Conservation (phyloP, 1,140 invertebrate species). For the Eufriesea mexicana region DNA sequence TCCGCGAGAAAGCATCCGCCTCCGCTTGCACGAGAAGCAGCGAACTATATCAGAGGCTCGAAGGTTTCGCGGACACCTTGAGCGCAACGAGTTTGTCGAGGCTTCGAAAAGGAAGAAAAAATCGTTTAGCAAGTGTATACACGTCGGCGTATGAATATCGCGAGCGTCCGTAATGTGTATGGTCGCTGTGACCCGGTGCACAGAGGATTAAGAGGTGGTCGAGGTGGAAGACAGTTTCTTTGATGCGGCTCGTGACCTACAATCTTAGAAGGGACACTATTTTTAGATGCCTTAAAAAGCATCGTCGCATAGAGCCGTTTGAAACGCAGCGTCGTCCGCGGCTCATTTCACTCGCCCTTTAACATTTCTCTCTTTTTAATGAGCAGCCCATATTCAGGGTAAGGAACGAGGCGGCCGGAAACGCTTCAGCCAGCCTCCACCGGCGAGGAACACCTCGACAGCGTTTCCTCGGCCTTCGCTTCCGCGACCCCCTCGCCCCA, state of each 20-base stretch:
- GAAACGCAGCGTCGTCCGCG: slow-evolving; percentile 11
- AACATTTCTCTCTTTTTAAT: slow-evolving; percentile 52
- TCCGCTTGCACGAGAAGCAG: neutral
- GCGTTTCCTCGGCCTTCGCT: neutral
- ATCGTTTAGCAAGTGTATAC: slow-evolving; percentile 46
- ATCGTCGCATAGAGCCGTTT: slow-evolving; percentile 41
- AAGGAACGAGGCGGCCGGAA: neutral
- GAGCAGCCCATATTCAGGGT: slow-evolving; percentile 37
- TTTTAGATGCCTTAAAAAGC: slow-evolving; percentile 67
- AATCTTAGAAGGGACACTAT: slow-evolving; percentile 65
- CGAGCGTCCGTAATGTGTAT: slow-evolving; percentile 32
- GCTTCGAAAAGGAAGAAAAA: slow-evolving; percentile 12
- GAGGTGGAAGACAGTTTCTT: slow-evolving; percentile 37
- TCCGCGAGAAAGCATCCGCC: neutral
- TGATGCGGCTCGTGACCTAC: slow-evolving; percentile 67
- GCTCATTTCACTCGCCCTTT: slow-evolving; percentile 47
- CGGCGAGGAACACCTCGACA: neutral
- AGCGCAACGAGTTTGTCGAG: neutral
- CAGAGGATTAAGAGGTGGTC: neutral
- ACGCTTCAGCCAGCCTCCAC: neutral
- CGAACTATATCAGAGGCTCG: neutral
- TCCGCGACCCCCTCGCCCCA: slow-evolving; percentile 16
- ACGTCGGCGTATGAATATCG: slow-evolving; percentile 35
- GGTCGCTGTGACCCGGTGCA: neutral
- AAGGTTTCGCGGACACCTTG: slow-evolving; percentile 36